Base-by-base conservation (phyloP, 2,113 vertebrate genomes). In the Boleophthalmus pectinirostris region DNA sequence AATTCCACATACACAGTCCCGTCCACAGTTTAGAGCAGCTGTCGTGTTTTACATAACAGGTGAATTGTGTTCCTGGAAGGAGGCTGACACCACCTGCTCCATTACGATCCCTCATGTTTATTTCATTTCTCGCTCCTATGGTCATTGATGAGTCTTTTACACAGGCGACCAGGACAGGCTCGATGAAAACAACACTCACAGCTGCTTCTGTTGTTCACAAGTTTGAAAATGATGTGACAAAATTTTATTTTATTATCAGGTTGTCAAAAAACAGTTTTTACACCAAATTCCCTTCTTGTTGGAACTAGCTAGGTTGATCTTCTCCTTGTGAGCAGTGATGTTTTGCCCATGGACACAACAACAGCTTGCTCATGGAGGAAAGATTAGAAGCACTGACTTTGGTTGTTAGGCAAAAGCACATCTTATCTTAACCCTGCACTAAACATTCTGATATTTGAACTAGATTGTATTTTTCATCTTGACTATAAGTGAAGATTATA, bases 101-200 rank as follows among this genome's bases (percentile, higher is more conserved):
- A 63, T 51, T 68, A 73, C 9, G n/a, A 20, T 46, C 60, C 1
- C 18, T 23, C 20, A 69, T 75, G 15, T 45, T 54, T 69, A 64
- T 64, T 69, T 75, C 33, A 69, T 45, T 29, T 1, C 10, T 61
- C 45, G 16, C 5, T 21, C 23, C 16, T 15, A 61, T 13, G 23
- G 58, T 61, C 4, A 24, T 13, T 43, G 15, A 74, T 78, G 23
- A 43, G 75, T 75, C 74, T 78, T 81, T 75, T 33, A 78, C 47
- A n/a, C 2, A 43, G 18, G 10, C 1, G 24, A 14, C 47, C 2
- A 57, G 8, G 13, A 46, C 8, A 8, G n/a, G 7, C 25, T 60
- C 15, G 33, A 18, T 15, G 25, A 60, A 33, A 60, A 29, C 15
- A 60, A 60, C 24, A 33, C 57, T 25, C 47, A 49, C 47, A 6